These are phyloP conservation scores for Corvus moneduloides DNA, from an alignment of 2,113 vertebrate species.

Conservation along the genomic window DNA sequence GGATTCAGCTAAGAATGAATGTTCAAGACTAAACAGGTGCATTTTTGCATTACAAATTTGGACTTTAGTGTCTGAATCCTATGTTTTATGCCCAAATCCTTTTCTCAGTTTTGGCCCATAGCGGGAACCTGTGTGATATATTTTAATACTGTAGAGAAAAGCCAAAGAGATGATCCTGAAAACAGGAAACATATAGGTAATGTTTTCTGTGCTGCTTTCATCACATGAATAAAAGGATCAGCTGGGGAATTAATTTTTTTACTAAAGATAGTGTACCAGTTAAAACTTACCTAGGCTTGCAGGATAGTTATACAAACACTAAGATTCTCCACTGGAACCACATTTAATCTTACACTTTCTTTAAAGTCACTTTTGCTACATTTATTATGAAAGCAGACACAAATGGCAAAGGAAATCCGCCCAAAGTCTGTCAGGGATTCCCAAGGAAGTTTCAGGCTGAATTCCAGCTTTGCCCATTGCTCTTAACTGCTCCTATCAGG, in stretches of 20 bases:
- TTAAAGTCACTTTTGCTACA: background rate
- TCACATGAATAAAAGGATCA: background rate
- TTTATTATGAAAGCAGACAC: background rate
- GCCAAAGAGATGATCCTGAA: background rate
- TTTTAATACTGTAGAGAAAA: background rate
- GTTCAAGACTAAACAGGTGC: background rate
- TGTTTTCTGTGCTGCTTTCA: background rate
- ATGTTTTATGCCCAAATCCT: background rate
- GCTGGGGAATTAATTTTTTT: background rate
- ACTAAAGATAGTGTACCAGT: background rate
- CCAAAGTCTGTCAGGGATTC: background rate
- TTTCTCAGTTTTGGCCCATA: background rate
- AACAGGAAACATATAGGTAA: background rate
- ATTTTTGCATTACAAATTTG: background rate
- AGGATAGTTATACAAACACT: background rate
- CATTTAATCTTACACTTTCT: background rate
- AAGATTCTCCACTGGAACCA: background rate
- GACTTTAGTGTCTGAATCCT: background rate
- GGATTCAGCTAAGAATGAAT: background rate
- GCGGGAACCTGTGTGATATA: background rate
- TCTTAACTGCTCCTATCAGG: background rate
- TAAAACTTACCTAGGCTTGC: background rate
- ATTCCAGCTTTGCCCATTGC: background rate
- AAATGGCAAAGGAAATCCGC: background rate
- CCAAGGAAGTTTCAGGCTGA: background rate